Evolutionary conservation across 1,140 invertebrate species (phyloP), one percentile per base, ranked within the genome.

Genomic region (Bombus affinis): DNA sequence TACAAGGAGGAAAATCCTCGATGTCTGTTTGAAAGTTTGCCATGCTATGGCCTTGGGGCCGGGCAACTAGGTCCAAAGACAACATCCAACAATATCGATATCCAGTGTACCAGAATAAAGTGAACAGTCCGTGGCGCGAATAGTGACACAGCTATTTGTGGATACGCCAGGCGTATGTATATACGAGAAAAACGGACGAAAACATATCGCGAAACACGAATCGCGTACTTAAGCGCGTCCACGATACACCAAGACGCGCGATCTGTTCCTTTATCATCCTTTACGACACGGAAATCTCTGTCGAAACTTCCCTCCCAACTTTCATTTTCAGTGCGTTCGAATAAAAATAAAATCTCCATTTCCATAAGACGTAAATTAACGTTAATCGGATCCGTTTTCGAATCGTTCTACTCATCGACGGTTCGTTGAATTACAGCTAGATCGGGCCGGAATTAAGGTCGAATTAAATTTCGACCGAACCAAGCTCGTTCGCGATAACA

Each of bases 61-160:
- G 77, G 53, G 65, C 83, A 71, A 82, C 39, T 72, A 42, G 66
- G 42, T 66, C 75, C 76, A 66, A 86, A 89, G 87, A 86, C 87
- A 86, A 75, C 81, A 83, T 71, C 37, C 59, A 78, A 83, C 79
- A 78, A 62, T 83, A 89, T 88, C 83, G 83, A 89, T 80, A 79
- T 80, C 39, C 79, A 75, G 39, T 85, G 47, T 88, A 81, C 71
- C 53, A 81, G 88, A 89, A 89, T 88, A 89, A 89, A 88, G 79
- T 74, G 62, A 53, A 77, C 62, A 71, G 73, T 74, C 74, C 62
- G 62, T 59, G 65, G 68, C 35, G 62, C 65, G 83, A 88, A 88
- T 83, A 89, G 76, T 73, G 84, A 86, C 87, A 82, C 66, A 47
- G 71, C 66, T 89, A 89, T 89, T 89, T 83, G 65, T 65, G 75